Base-by-base conservation (phyloP, 2,113 vertebrate genomes). In the Euleptes europaea region DNA sequence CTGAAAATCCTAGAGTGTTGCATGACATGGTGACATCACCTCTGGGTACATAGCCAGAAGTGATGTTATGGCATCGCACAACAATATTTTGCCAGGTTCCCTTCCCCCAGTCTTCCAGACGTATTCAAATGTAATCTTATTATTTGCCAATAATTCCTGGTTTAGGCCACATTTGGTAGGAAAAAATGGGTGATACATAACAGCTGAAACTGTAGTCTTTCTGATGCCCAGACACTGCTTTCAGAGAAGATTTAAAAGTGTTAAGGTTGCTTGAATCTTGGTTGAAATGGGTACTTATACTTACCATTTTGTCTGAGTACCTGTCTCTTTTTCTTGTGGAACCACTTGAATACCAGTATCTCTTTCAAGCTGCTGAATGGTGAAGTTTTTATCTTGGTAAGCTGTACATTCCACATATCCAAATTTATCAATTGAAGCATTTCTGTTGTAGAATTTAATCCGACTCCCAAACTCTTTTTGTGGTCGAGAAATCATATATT, bases 301-400 rank as follows among this genome's bases (percentile, higher is more conserved):
- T 91, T 96, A 98, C 98, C 98, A 97, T 88, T 85, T 94, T 79
- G 98, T 99, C 94, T 99, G 98, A 84, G 97, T 95, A 78, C 94
- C 95, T 75, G 67, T 91, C 86, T 95, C 95, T 85, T 80, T 94
- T 87, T 96, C 47, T 63, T 77, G 76, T 21, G 96, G 92, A 57
- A 97, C 91, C 0, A 94, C 94, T 93, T 98, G 98, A 11, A 92
- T 3, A 3, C 93, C 95, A 0, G 94, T 72, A 89, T 97, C 93
- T 89, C 93, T 97, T 94, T 98, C 97, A 88, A 98, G 94, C 75
- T 88, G 92, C 73, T 91, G 95, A 91, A 99, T 94, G 86, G 91
- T 97, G 90, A 98, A 98, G 75, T 94, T 96, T 88, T 94, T 95
- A 88, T 98, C 98, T 81, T 95, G 76, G n/a, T 98, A 98, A 74